A percentile compares a stretch with the other conserved stretches of the same genome.
phyloP scores from a whole-genome alignment of 2,113 vertebrate genomes.

The Cynopterus brachyotis region DNA sequence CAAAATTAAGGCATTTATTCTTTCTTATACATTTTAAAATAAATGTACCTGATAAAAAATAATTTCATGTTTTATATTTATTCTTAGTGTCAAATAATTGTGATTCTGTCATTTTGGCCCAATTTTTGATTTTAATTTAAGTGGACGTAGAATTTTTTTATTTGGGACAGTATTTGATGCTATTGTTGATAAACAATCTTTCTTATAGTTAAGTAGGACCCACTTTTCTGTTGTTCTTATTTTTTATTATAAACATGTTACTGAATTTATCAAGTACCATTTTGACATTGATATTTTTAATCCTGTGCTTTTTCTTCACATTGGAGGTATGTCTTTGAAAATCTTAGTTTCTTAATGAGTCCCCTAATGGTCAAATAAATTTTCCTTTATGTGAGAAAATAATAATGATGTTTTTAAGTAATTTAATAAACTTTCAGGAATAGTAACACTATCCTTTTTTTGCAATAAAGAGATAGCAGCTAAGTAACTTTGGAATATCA shows the following conservation, averaged over 20 bases:
- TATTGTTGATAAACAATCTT: not conserved
- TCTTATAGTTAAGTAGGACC: not conserved
- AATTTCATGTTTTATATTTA: not conserved
- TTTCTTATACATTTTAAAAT: not conserved
- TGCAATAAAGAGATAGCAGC: not conserved
- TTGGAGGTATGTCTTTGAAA: not conserved
- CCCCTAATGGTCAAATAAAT: not conserved
- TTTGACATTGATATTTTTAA: not conserved
- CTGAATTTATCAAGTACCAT: not conserved
- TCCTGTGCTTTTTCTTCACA: not conserved
- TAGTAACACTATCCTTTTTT: not conserved
- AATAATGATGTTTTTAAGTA: not conserved
- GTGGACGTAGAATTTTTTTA: not conserved
- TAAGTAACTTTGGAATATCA: not conserved
- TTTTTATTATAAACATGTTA: not conserved
- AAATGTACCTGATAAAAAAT: not conserved
- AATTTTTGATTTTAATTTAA: conserved; percentile 20
- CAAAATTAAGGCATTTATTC: not conserved
- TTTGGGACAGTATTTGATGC: not conserved
- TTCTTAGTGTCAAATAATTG: not conserved
- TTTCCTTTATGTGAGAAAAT: not conserved
- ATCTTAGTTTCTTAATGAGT: conserved; percentile 1
- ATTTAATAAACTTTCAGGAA: not conserved
- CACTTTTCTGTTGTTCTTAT: not conserved
- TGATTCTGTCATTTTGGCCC: not conserved